Evolutionary conservation across 2,797 vertebrate species (phyloP).

Genomic region (Microcaecilia unicolor): DNA sequence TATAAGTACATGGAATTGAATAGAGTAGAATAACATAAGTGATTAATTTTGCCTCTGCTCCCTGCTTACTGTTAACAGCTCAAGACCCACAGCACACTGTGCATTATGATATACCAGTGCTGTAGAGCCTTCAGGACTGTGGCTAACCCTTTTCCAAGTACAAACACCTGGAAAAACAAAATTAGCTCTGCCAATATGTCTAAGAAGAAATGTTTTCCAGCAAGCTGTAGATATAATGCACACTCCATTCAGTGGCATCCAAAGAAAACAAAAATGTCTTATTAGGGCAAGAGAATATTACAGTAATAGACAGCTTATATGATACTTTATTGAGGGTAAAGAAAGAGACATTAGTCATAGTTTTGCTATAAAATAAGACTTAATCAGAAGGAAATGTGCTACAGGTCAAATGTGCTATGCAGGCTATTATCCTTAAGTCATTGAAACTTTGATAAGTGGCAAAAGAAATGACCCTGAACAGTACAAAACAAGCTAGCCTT

Average conservation of each 20-base stretch:
- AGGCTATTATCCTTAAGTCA: conserved; percentile 62
- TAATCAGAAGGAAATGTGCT: conserved; percentile 60
- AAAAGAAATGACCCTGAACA: conserved; percentile 65
- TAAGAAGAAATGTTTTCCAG: conserved; percentile 69
- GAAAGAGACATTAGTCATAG: conserved; percentile 60
- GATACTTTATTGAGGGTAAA: conserved; percentile 50
- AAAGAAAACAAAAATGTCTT: conserved; percentile 82
- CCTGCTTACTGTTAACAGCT: conserved; percentile 62
- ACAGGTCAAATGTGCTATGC: conserved; percentile 60
- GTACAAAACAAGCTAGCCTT: conserved; percentile 66
- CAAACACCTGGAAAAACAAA: conserved; percentile 97
- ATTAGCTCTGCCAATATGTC: conserved; percentile 66
- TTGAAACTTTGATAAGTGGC: conserved; percentile 64
- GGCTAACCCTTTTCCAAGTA: conserved; percentile 82
- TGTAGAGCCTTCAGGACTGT: conserved; percentile 77
- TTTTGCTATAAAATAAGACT: conserved; percentile 65
- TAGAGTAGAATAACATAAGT: conserved; percentile 68
- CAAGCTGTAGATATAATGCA: conserved; percentile 90
- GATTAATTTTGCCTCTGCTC: conserved; percentile 67
- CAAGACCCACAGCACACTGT: conserved; percentile 57
- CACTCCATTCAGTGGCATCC: conserved; percentile 73
- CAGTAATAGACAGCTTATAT: conserved; percentile 66
- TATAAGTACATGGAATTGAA: too few species aligned
- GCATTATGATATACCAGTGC: conserved; percentile 59
- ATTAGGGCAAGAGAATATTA: conserved; percentile 65